Conservation (phyloP, 2,888 invertebrate genomes). For the Elmis aenea region DNA sequence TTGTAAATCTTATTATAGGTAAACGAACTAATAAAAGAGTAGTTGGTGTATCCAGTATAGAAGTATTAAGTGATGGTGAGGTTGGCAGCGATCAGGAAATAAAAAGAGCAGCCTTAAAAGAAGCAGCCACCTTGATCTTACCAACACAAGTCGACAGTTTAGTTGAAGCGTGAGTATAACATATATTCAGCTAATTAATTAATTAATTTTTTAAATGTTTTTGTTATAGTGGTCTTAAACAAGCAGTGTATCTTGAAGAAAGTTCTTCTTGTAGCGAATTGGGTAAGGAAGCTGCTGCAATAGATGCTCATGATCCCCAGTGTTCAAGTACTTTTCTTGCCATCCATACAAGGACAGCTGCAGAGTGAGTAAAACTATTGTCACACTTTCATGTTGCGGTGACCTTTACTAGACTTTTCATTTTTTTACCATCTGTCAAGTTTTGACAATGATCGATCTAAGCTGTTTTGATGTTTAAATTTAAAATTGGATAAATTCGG, state of each 20-base stretch:
- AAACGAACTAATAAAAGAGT: slow-evolving; percentile 29
- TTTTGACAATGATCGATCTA: too few relatives aligned
- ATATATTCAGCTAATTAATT: neutral
- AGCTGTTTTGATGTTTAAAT: too few relatives aligned
- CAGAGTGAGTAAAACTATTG: slow-evolving; percentile 39
- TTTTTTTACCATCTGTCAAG: too few relatives aligned
- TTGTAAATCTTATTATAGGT: slow-evolving; percentile 15
- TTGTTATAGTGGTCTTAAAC: slow-evolving; percentile 33
- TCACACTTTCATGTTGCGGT: too few relatives aligned
- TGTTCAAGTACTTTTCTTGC: slow-evolving; percentile 40
- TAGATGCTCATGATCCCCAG: slow-evolving; percentile 34
- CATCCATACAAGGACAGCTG: slow-evolving; percentile 35
- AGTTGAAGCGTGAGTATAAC: slow-evolving; percentile 33
- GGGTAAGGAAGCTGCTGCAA: slow-evolving; percentile 41
- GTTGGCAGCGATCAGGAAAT: slow-evolving; percentile 43
- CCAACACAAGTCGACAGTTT: slow-evolving; percentile 39
- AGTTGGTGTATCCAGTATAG: slow-evolving; percentile 35
- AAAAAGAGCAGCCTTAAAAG: slow-evolving; percentile 36
- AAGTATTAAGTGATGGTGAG: slow-evolving; percentile 41
- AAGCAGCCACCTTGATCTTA: slow-evolving; percentile 34
- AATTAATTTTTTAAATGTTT: slow-evolving; percentile 2
- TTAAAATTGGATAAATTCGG: too few relatives aligned
- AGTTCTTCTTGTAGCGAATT: slow-evolving; percentile 46
- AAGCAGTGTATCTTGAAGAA: slow-evolving; percentile 42
- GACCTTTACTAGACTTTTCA: too few relatives aligned